Evolutionary conservation across 2,797 vertebrate genomes (phyloP).

Genomic region (Meda fulgida): DNA sequence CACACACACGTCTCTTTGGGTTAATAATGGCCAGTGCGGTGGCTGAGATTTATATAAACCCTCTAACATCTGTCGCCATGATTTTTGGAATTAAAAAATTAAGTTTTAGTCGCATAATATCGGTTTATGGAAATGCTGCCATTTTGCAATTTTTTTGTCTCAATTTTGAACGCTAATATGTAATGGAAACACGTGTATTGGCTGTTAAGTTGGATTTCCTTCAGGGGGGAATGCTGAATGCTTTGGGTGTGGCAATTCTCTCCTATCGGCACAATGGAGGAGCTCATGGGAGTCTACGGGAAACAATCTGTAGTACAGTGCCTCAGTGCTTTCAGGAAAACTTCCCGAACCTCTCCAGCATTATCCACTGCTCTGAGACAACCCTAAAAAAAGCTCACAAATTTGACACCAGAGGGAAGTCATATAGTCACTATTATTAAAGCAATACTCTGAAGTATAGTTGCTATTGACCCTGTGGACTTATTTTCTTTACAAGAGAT

Average conservation of each 20-base stretch:
- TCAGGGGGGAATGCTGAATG: not conserved
- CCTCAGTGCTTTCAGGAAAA: conserved; percentile 18
- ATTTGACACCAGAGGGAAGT: conserved; percentile 32
- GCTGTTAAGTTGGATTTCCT: not conserved
- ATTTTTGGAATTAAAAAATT: too few relatives aligned
- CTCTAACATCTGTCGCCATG: too few relatives aligned
- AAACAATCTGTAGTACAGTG: conserved; percentile 23
- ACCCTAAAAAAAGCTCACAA: conserved; percentile 21
- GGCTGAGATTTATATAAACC: too few relatives aligned
- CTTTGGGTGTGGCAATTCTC: not conserved
- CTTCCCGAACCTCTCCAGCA: conserved; percentile 36
- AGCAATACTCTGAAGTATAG: conserved; percentile 49
- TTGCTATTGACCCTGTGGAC: conserved; percentile 1
- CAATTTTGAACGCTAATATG: too few relatives aligned
- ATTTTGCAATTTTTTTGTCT: too few relatives aligned
- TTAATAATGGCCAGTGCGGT: too few relatives aligned
- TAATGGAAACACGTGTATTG: not conserved
- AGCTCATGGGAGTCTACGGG: not conserved
- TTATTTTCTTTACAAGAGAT: not conserved
- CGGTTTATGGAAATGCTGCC: too few relatives aligned
- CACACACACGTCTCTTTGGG: too few relatives aligned
- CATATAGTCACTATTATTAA: conserved; percentile 32
- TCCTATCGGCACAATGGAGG: conserved; percentile 35
- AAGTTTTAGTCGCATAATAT: too few relatives aligned
- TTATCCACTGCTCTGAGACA: conserved; percentile 35